Conservation (phyloP, 2,797 vertebrate species). For the Danio albolineatus region DNA sequence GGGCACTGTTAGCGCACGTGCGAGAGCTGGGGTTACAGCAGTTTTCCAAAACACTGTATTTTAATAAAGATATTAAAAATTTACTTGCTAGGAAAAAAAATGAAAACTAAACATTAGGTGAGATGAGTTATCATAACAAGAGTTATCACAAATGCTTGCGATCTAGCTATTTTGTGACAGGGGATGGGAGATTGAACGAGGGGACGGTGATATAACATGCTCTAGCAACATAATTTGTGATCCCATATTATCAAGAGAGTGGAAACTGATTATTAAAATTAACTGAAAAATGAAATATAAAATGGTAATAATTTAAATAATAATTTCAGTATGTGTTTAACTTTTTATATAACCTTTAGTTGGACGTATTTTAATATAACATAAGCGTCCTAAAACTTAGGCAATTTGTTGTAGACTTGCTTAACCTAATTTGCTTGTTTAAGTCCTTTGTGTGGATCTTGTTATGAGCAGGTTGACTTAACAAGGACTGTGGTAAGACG, state of each 20-base stretch:
- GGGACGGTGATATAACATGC: background rate
- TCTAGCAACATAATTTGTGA: background rate
- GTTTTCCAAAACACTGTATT: constrained; percentile 49
- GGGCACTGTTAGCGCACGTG: constrained; percentile 67
- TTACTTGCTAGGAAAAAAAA: background rate
- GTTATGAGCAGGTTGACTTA: background rate
- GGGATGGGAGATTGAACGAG: constrained; percentile 33
- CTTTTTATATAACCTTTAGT: too few species aligned
- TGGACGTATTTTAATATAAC: background rate
- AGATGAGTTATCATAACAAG: too few species aligned
- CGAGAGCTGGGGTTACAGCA: constrained; percentile 71
- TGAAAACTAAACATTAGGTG: constrained; percentile 22
- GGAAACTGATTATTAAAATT: background rate
- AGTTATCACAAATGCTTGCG: too few species aligned
- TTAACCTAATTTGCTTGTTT: constrained; percentile 15
- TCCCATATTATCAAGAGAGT: background rate
- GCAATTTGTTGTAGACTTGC: constrained; percentile 18
- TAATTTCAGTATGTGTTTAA: background rate
- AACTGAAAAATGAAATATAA: background rate
- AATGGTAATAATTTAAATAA: background rate
- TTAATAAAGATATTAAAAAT: background rate
- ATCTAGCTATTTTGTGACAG: constrained; percentile 29
- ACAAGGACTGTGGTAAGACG: constrained; percentile 6
- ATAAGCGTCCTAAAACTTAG: background rate
- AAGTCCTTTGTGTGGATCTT: constrained; percentile 15